Conservation (phyloP, 2,888 invertebrate species). For the Perithous albicinctus region DNA sequence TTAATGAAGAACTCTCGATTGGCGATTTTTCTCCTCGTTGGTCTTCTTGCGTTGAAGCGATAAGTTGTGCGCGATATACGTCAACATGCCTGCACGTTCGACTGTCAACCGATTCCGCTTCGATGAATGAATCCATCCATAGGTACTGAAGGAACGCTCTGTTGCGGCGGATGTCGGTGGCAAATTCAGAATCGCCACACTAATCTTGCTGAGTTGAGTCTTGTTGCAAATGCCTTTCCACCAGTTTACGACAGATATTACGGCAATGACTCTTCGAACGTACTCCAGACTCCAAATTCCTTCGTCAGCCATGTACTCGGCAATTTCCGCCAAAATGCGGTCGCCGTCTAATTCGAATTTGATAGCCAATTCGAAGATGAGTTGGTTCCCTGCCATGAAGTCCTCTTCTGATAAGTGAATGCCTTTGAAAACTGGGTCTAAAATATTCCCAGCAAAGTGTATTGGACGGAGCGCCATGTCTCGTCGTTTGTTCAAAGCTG, state of each 20-base stretch:
- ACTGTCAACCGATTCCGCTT: conserved; percentile 72
- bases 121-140: conserved; percentile 71
- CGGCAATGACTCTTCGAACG: conserved; percentile 16
- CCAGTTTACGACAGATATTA: conserved; percentile 56
- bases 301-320: conserved; percentile 34
- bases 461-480: no score
- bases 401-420: conserved; percentile 57
- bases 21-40: conserved; percentile 40
- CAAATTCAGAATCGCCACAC: conserved; percentile 68
- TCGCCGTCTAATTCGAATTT: conserved; percentile 38
- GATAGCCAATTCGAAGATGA: conserved; percentile 31
- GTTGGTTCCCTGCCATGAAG: conserved; percentile 18
- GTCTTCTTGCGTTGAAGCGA: no score
- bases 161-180: conserved; percentile 72
- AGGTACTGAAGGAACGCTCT: conserved; percentile 74
- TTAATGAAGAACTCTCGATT: not conserved
- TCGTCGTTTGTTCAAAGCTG: no score
- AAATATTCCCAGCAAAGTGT: conserved; percentile 72
- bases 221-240: conserved; percentile 69
- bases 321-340: conserved; percentile 31
- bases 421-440: conserved; percentile 71
- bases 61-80: conserved; percentile 62
- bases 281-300: conserved; percentile 39
- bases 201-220: conserved; percentile 69
- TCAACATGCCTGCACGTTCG: conserved; percentile 69